Base-by-base conservation (phyloP, 2,888 invertebrate species). In the Eupeodes luniger region DNA sequence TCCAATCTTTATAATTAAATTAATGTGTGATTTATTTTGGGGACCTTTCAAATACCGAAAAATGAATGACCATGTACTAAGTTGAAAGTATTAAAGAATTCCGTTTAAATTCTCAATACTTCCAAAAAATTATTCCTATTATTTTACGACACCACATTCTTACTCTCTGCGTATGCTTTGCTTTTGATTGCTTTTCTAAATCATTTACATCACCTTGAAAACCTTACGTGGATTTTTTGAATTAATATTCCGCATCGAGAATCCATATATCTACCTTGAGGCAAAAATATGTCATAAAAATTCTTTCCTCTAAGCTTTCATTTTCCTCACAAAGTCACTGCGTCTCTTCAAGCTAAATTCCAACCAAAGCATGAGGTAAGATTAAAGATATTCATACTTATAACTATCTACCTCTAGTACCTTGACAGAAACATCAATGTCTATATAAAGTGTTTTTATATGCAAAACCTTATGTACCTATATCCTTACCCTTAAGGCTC, bases 251-350 rank as follows among this genome's bases (percentile, higher is more conserved):
- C 9, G 9, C 34, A 12, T 44, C 1, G 12, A 62, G 11, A 62
- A 62, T 40, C 40, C 62, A 40, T 40, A 16, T 5, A 3, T 44
- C 40, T 5, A 1, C 1, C 40, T 5, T 40, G 6, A 40, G 11
- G 61, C 40, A 40, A 40, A 61, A 61, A 61, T 44, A 11, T 62
- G 40, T 44, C 62, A 44, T 62, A 44, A 62, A 16, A 62, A 62
- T 44, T 44, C n/a, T 44, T 16, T 19, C 11, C 40, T 19, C 16
- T 40, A 44, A 40, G 16, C 36, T 9, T 10, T 61, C 9, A 34
- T 59, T 40, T 62, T 16, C 16, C 62, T 11, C 5, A 44, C 11
- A 62, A 61, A 16, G 40, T 40, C 36, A 27, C n/a, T 9, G 10
- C 14, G 34, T 5, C 27, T 27, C 27, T 27, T 40, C 10, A 10